phyloP scores from a whole-genome alignment of 2,797 vertebrate genomes.

The Lates japonicus region DNA sequence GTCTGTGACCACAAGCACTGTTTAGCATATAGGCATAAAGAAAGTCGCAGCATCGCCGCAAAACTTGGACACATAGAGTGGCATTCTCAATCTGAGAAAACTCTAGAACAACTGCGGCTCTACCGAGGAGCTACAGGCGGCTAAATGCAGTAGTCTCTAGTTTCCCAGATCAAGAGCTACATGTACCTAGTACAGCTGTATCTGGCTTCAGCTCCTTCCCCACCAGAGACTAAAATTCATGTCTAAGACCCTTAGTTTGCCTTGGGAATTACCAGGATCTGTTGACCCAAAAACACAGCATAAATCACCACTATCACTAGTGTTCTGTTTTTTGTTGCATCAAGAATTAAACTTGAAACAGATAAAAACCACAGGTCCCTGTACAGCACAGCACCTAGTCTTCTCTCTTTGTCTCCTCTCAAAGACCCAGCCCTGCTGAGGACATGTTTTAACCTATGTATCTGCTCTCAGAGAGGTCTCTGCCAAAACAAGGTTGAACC shows the following conservation, averaged over 20 bases:
- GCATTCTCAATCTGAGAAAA: not conserved
- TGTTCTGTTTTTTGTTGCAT: conserved; percentile 48
- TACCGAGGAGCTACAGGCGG: not conserved
- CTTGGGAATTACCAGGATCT: conserved; percentile 11
- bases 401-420: conserved; percentile 18
- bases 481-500: conserved; percentile 28
- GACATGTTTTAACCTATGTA: conserved; percentile 18
- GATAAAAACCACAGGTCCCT: conserved; percentile 7
- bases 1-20: not conserved
- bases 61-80: not conserved
- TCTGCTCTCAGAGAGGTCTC: conserved; percentile 31
- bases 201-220: conserved; percentile 13
- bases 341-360: conserved; percentile 49
- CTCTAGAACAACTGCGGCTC: not conserved
- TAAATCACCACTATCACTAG: conserved; percentile 9
- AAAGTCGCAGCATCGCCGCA: not conserved
- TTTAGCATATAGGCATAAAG: not conserved
- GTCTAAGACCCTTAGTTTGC: not conserved
- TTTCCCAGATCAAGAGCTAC: not conserved
- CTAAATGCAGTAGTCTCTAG: not conserved
- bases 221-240: not conserved
- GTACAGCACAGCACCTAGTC: conserved; percentile 26
- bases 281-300: conserved; percentile 19
- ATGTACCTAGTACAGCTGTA: not conserved
- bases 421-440: conserved; percentile 11